Evolutionary conservation across 2,888 invertebrate species (phyloP).

Genomic region (Drosophila kambysellisi): DNA sequence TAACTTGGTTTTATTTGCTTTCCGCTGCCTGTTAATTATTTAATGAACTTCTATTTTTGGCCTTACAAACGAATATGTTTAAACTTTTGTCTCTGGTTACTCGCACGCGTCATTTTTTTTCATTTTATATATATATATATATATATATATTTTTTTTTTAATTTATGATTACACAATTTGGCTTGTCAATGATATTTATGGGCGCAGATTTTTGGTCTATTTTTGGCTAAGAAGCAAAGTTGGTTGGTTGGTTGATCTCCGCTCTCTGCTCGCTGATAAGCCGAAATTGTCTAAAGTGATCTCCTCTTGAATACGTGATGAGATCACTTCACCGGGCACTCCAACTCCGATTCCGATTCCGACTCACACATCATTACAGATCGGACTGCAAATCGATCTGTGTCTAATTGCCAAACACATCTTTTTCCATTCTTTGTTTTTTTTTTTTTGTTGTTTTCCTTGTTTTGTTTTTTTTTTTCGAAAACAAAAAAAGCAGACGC

Average conservation of each 20-base stretch:
- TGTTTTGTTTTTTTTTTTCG: not conserved
- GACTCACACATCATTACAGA: constrained; percentile 15
- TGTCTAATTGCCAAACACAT: constrained; percentile 44
- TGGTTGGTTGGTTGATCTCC: not conserved
- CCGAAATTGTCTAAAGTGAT: constrained; percentile 1
- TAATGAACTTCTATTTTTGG: constrained; percentile 67
- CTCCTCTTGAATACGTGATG: constrained; percentile 21
- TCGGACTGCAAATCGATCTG: constrained; percentile 46
- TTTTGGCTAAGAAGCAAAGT: constrained; percentile 33
- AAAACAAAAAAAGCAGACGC: constrained; percentile 11
- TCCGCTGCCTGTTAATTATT: constrained; percentile 47
- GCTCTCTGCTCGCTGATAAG: constrained; percentile 45
- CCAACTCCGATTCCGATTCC: not conserved
- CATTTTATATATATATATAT: constrained; percentile 28
- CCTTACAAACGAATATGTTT: constrained; percentile 55
- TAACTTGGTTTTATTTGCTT: constrained; percentile 33
- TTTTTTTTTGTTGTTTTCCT: not conserved
- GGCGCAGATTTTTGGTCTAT: constrained; percentile 45
- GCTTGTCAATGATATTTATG: constrained; percentile 52
- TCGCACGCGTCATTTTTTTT: constrained; percentile 13
- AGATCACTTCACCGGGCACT: constrained; percentile 48
- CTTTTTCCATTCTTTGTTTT: not conserved
- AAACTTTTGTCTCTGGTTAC: constrained; percentile 15
- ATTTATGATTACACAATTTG: constrained; percentile 5
- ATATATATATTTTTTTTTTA: not conserved